Base-by-base conservation (phyloP, 2,888 invertebrate genomes). In the Caenorhabditis japonica region DNA sequence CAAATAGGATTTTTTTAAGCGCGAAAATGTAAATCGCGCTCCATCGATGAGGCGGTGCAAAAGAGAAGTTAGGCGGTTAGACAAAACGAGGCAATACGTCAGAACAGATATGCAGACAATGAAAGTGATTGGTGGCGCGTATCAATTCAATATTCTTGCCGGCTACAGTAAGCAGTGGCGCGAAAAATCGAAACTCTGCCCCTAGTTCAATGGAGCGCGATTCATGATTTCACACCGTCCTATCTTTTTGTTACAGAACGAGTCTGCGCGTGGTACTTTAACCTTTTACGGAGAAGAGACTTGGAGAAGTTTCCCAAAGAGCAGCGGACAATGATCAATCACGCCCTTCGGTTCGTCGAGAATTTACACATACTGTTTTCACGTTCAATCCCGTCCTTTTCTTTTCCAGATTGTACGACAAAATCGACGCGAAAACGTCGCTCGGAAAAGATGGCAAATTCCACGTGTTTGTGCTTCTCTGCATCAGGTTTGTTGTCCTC, bases 381-480 rank as follows among this genome's bases (percentile, higher is more conserved):
- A 3, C 39, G 5, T 17, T 19, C 23, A 13, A 13, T 36, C 39
- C 38, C n/a, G 25, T 7, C 15, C 23, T 3, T 34, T n/a, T 15
- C 13, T 1, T 38, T 17, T 23, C 30, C 58, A 68, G 73, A 68
- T 61, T 74, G 25, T 69, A 69, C 53, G 39, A 93, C 85, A 94
- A 94, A 89, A 94, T 97, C 75, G 93, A 92, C 51, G 93, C 93
- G 0, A 94, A 94, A 59, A 92, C 92, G 84, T 90, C 93, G n/a
- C 91, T 95, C 21, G 99, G 97, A 58, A 97, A 97, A 89, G 97
- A 99, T 90, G 97, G 96, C 52, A 95, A 96, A 89, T 97, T 99
- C 88, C 97, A 97, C 89, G 91, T 97, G 38, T 95, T 97, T 87
- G 92, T 97, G 82, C 96, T 97, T 88, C 91, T 97, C 33, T 93